Percentiles rank a stretch among this genome's conserved stretches.
Evolutionary conservation across 2,888 invertebrate species (phyloP).

Genomic region (Erebia epiphron): DNA sequence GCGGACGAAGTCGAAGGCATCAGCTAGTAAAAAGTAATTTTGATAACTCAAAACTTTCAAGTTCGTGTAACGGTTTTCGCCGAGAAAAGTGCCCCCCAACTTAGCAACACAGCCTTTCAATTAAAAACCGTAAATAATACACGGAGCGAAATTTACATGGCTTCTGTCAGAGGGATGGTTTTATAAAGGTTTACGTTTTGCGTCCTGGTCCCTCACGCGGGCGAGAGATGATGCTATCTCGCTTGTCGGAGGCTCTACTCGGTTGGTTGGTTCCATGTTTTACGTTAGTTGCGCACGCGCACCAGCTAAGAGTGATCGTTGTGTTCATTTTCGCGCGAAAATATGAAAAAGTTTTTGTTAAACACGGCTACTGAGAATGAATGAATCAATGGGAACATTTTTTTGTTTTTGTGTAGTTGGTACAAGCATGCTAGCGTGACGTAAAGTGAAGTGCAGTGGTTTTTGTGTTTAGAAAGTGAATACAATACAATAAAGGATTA

Average conservation of each 20-base stretch:
- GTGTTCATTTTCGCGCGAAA: conserved; percentile 46
- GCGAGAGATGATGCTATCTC: conserved; percentile 51
- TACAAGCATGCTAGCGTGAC: conserved; percentile 29
- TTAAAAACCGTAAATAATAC: conserved; percentile 54
- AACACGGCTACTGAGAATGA: conserved; percentile 32
- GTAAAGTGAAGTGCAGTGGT: conserved; percentile 41
- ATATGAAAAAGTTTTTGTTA: conserved; percentile 29
- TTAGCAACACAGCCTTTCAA: conserved; percentile 42
- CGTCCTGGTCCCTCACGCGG: conserved; percentile 47
- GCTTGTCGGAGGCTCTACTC: conserved; percentile 48
- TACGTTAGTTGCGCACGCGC: conserved; percentile 74
- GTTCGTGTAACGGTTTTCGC: conserved; percentile 5
- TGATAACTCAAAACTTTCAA: neutral
- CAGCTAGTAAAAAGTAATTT: neutral
- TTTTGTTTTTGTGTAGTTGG: neutral
- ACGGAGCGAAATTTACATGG: conserved; percentile 44
- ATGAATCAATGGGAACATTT: conserved; percentile 28
- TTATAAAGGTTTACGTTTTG: conserved; percentile 33
- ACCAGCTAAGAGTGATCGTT: conserved; percentile 60
- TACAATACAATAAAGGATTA: conserved; percentile 44
- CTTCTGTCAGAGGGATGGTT: conserved; percentile 59
- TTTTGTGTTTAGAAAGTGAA: conserved; percentile 48
- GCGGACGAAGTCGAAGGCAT: no score
- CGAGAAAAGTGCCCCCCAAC: conserved; percentile 27
- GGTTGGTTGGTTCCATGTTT: conserved; percentile 55